Percentiles rank a stretch among this genome's conserved stretches.
phyloP scores from a whole-genome alignment of 2,888 invertebrate species.

The Philopedon plagiatum region DNA sequence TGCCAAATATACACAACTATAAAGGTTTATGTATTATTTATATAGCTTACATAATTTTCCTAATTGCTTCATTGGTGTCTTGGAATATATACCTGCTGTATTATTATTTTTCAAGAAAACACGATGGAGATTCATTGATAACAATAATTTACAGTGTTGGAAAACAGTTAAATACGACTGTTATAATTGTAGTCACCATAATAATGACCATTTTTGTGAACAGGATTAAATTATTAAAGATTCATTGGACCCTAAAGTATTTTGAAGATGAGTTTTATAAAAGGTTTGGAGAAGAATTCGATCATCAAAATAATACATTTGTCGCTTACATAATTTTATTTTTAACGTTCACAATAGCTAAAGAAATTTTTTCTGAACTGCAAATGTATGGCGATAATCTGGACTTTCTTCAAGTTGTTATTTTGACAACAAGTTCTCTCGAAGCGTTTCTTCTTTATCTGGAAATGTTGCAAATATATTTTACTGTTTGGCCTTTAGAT shows the following conservation, averaged over 20 bases:
- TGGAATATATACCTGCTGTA: conserved; percentile 10
- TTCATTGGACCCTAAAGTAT: background rate
- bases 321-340: background rate
- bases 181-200: background rate
- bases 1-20: conserved; percentile 26
- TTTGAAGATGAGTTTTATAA: conserved; percentile 1
- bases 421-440: background rate
- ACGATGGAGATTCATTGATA: background rate
- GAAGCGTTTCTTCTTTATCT: background rate
- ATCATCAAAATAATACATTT: background rate
- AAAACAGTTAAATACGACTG: background rate
- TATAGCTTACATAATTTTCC: conserved; percentile 10
- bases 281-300: background rate
- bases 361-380: background rate
- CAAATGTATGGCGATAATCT: background rate
- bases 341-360: background rate
- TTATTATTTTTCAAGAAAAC: background rate
- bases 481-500: background rate
- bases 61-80: background rate
- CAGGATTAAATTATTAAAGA: conserved; percentile 14
- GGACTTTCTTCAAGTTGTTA: background rate
- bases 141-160: background rate
- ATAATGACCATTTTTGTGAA: background rate
- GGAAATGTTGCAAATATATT: conserved; percentile 4
- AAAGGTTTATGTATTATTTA: conserved; percentile 12